Evolutionary conservation across 2,113 vertebrate species (phyloP).

Genomic region (Eulemur macaco): DNA sequence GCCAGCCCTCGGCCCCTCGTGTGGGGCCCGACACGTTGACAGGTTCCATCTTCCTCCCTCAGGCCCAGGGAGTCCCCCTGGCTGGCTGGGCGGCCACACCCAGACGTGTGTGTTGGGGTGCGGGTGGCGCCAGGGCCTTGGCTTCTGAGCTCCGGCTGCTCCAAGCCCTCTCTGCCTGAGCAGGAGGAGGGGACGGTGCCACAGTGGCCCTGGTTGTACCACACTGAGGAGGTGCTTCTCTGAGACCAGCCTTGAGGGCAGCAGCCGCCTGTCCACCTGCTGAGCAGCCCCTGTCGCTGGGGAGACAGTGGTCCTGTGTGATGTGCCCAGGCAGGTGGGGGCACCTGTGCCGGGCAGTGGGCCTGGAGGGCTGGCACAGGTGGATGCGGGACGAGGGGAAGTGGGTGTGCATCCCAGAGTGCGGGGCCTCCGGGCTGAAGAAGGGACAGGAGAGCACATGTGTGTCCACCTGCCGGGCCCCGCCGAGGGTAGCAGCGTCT

Average conservation of each 20-base stretch:
- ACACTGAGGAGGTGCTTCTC: not conserved
- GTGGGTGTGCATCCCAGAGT: not conserved
- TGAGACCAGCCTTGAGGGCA: not conserved
- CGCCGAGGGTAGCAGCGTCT: fast-evolving
- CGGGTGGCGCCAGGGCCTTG: too few relatives aligned
- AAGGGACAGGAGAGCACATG: not conserved
- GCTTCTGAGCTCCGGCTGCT: not conserved
- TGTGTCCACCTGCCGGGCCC: not conserved
- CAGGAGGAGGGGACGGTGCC: not conserved
- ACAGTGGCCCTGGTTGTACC: not conserved
- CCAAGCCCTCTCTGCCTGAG: not conserved
- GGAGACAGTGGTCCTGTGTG: fast-evolving
- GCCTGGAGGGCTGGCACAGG: not conserved
- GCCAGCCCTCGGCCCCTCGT: not conserved
- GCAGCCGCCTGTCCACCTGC: fast-evolving
- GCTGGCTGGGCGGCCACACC: fast-evolving
- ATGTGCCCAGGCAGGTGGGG: fast-evolving
- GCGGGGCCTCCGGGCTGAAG: not conserved
- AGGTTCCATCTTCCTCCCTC: not conserved
- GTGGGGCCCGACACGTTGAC: too few relatives aligned
- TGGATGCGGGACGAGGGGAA: fast-evolving
- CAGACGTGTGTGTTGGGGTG: fast-evolving
- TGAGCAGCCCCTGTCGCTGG: not conserved
- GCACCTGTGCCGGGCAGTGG: fast-evolving
- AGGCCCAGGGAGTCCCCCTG: not conserved